A percentile compares a stretch with the other conserved stretches of the same genome.
Evolutionary conservation across 2,888 invertebrate genomes (phyloP).

Genomic region (Ctenicera cuprea): DNA sequence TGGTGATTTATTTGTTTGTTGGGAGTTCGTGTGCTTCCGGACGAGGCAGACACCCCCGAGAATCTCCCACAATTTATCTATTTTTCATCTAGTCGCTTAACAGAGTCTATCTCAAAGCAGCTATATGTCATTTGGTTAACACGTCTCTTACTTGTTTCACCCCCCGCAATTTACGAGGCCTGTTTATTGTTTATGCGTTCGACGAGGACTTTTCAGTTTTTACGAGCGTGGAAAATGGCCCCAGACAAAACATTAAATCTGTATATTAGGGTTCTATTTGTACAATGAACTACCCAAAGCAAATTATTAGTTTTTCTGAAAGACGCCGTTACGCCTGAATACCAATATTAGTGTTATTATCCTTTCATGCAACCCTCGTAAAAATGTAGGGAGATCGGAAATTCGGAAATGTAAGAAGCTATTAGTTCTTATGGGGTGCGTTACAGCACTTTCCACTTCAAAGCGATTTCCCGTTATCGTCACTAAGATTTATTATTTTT

Average conservation of each 20-base stretch:
- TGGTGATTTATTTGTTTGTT: constrained; percentile 61
- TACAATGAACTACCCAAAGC: constrained; percentile 39
- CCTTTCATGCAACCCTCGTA: constrained; percentile 51
- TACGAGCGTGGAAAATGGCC: constrained; percentile 36
- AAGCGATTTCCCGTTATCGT: constrained; percentile 45
- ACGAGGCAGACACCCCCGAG: constrained; percentile 56
- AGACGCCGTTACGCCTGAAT: constrained; percentile 48
- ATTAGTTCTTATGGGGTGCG: constrained; percentile 53
- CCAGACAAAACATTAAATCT: constrained; percentile 42
- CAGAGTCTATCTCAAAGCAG: constrained; percentile 59
- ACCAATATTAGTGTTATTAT: constrained; percentile 54
- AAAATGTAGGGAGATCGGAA: constrained; percentile 52
- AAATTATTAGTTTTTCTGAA: constrained; percentile 53
- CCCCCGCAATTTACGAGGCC: constrained; percentile 27
- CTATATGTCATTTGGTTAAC: constrained; percentile 61
- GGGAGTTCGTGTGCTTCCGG: constrained; percentile 56
- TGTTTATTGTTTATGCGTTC: constrained; percentile 28
- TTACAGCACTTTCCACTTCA: constrained; percentile 46
- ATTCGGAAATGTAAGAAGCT: constrained; percentile 54
- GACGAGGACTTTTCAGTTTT: constrained; percentile 21
- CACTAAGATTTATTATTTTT: constrained; percentile 35
- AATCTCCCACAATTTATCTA: constrained; percentile 62
- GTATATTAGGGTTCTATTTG: constrained; percentile 43
- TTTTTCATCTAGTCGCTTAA: constrained; percentile 64
- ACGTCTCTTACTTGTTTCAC: constrained; percentile 49